Percentiles rank a stretch among this genome's conserved stretches.
Conservation (phyloP, 2,888 invertebrate species). For the Drosophila meridionalis region DNA sequence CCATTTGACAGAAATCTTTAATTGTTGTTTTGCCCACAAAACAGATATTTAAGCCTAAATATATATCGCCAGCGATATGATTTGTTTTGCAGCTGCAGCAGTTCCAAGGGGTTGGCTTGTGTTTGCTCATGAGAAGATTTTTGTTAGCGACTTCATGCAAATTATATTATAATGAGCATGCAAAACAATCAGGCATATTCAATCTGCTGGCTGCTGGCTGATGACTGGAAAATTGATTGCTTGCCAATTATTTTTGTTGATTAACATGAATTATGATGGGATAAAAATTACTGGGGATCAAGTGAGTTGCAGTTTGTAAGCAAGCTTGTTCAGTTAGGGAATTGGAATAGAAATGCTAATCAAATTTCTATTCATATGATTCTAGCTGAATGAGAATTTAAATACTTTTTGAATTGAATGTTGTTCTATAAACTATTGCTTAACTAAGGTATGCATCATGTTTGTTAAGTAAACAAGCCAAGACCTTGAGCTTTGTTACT, state of each 20-base stretch:
- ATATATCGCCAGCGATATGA: neutral
- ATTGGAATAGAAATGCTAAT: neutral
- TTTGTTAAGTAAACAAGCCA: neutral
- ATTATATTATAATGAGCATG: slow-evolving; percentile 43
- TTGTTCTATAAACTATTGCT: neutral
- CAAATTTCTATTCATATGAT: neutral
- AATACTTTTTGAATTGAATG: neutral
- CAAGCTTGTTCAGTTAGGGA: neutral
- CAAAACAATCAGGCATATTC: slow-evolving; percentile 52
- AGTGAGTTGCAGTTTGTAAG: neutral
- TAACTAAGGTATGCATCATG: neutral
- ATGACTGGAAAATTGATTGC: slow-evolving; percentile 36
- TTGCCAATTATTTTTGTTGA: slow-evolving; percentile 39
- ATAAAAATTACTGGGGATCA: neutral
- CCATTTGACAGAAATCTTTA: slow-evolving; percentile 4
- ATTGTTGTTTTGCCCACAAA: slow-evolving; percentile 16
- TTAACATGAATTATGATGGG: slow-evolving; percentile 22
- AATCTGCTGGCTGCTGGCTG: slow-evolving; percentile 11
- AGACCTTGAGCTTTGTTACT: slow-evolving; percentile 4
- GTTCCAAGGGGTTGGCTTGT: slow-evolving; percentile 17
- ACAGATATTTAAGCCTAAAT: slow-evolving; percentile 10
- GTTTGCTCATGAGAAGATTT: slow-evolving; percentile 36
- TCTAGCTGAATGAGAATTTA: neutral
- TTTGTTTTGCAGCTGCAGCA: neutral
- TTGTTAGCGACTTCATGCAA: slow-evolving; percentile 32